A percentile compares a stretch with the other conserved stretches of the same genome.
Evolutionary conservation across 1,140 invertebrate species (phyloP).

Genomic region (Drosophila chauvacae): DNA sequence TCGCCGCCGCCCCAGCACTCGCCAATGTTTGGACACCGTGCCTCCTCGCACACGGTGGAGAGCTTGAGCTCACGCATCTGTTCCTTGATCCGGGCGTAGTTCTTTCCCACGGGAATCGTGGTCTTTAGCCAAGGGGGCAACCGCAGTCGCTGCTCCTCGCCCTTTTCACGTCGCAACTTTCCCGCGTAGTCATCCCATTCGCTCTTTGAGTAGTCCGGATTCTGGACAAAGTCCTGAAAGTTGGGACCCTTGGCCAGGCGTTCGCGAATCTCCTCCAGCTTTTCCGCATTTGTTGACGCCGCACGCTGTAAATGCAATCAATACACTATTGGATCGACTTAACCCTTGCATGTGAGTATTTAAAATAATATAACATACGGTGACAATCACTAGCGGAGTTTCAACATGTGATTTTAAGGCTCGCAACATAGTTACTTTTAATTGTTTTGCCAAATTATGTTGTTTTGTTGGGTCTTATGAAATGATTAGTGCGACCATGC

Average conservation of each 20-base stretch:
- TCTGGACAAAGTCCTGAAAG: conserved; percentile 88
- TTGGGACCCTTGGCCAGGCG: conserved; percentile 87
- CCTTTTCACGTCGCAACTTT: conserved; percentile 93
- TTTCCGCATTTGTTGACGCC: conserved; percentile 65
- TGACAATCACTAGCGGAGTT: conserved; percentile 17
- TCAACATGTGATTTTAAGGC: conserved; percentile 25
- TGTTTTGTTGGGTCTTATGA: conserved; percentile 50
- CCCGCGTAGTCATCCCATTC: conserved; percentile 89
- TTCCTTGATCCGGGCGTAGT: conserved; percentile 93
- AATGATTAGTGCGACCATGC: conserved; percentile 23
- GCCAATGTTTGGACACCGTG: conserved; percentile 99
- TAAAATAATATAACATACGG: background rate
- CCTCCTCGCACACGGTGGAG: conserved; percentile 99
- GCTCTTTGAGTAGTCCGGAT: conserved; percentile 85
- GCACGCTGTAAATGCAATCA: conserved; percentile 47
- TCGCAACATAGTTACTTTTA: conserved; percentile 23
- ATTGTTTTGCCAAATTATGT: conserved; percentile 4
- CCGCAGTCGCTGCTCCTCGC: conserved; percentile 91
- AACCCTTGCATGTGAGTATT: too few species aligned
- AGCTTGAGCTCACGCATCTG: conserved; percentile 95
- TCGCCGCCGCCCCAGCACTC: conserved; percentile 99
- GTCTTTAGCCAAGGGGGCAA: conserved; percentile 99
- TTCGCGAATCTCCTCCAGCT: conserved; percentile 86
- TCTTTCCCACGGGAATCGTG: conserved; percentile 95
- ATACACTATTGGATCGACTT: background rate